A percentile compares a stretch with the other conserved stretches of the same genome.
phyloP scores from a whole-genome alignment of 2,888 invertebrate genomes.

The Hartigia nigra region DNA sequence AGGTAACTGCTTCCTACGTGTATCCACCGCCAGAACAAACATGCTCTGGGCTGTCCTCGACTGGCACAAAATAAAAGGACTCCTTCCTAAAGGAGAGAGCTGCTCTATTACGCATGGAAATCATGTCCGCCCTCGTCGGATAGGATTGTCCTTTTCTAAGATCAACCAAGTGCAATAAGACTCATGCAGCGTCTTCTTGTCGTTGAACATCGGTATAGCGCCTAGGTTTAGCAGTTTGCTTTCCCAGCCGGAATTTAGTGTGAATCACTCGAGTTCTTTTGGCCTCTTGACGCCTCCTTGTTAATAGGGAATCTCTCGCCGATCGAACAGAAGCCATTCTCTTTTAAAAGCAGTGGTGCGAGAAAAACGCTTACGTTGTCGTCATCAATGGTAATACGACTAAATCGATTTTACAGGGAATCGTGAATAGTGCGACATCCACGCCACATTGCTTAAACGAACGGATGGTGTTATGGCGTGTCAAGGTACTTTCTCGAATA shows the following conservation, averaged over 20 bases:
- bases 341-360: background rate
- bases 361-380: background rate
- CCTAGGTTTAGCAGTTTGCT: background rate
- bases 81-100: background rate
- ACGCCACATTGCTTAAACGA: background rate
- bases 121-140: background rate
- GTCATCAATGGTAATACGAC: background rate
- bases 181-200: background rate
- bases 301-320: background rate
- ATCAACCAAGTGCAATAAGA: background rate
- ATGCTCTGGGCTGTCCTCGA: background rate
- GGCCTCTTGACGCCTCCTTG: background rate
- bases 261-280: background rate
- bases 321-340: background rate
- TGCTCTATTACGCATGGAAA: background rate
- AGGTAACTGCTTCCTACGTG: slow-evolving; percentile 7
- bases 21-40: slow-evolving; percentile 7
- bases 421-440: background rate
- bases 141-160: background rate
- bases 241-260: background rate
- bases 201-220: background rate
- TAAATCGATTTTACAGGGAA: background rate
- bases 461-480: background rate
- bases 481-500: background rate
- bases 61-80: background rate